phyloP scores from a whole-genome alignment of 2,113 vertebrate genomes.

The Phalacrocorax pelagicus region DNA sequence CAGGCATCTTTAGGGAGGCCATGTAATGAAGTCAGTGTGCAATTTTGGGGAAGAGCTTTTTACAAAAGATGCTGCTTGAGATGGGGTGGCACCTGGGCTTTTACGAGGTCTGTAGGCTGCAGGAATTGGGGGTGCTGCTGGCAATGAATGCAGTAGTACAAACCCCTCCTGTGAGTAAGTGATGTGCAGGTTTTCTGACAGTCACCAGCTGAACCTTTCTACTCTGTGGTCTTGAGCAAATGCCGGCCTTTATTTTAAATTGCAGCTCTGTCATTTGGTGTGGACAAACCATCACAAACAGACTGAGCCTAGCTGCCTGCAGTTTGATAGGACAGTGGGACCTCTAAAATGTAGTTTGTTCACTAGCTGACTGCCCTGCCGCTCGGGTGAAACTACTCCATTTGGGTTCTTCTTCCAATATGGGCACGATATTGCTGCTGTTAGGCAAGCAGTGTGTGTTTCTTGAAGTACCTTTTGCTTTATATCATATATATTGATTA shows the following conservation, averaged over 20 bases:
- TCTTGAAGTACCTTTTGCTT: not conserved
- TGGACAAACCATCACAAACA: not conserved
- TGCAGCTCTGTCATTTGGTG: not conserved
- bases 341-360: not conserved
- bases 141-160: not conserved
- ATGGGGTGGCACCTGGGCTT: not conserved
- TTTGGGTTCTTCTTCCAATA: not conserved
- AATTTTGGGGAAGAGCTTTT: not conserved
- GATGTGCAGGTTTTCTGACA: not conserved
- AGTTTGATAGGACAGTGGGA: not conserved
- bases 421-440: not conserved
- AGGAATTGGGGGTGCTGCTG: not conserved
- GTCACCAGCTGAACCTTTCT: not conserved
- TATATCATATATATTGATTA: not conserved
- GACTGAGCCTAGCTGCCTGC: not conserved
- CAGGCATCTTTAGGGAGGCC: not conserved
- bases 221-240: not conserved
- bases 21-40: not conserved
- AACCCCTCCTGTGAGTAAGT: not conserved
- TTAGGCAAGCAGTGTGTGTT: not conserved
- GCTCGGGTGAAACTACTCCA: fast-evolving
- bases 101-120: not conserved
- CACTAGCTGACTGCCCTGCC: fast-evolving
- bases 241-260: not conserved
- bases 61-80: fast-evolving